A percentile compares a stretch with the other conserved stretches of the same genome.
Evolutionary conservation across 2,888 invertebrate species (phyloP).

Genomic region (Andrena minutula): DNA sequence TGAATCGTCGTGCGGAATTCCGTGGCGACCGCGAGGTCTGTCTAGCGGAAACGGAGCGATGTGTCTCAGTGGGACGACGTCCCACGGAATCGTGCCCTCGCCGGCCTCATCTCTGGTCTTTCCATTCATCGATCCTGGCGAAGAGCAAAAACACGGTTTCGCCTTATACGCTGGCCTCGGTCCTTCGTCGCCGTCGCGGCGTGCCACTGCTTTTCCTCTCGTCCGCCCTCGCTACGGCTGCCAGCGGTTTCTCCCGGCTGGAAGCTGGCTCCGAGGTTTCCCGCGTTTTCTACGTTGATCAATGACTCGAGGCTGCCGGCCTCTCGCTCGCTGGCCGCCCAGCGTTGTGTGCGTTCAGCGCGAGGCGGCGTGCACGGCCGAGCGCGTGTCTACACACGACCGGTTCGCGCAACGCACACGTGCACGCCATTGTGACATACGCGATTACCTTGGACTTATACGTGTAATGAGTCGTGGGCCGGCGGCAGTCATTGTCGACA

Average conservation of each 20-base stretch:
- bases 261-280: slow-evolving; percentile 63
- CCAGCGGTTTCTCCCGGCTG: slow-evolving; percentile 14
- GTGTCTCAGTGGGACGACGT: slow-evolving; percentile 76
- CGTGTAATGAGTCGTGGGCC: slow-evolving; percentile 61
- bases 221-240: background rate
- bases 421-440: slow-evolving; percentile 80
- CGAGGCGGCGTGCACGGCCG: slow-evolving; percentile 15
- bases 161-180: slow-evolving; percentile 67
- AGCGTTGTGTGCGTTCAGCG: slow-evolving; percentile 15
- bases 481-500: slow-evolving; percentile 63
- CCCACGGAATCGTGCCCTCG: slow-evolving; percentile 61
- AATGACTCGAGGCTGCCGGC: slow-evolving; percentile 74
- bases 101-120: slow-evolving; percentile 21
- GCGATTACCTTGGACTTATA: slow-evolving; percentile 83
- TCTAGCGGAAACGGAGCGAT: slow-evolving; percentile 53
- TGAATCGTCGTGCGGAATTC: slow-evolving; percentile 46
- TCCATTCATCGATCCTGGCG: slow-evolving; percentile 76
- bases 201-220: slow-evolving; percentile 2
- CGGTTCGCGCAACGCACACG: slow-evolving; percentile 48
- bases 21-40: slow-evolving; percentile 25
- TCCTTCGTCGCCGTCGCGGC: slow-evolving; percentile 29
- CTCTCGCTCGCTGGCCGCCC: slow-evolving; percentile 33
- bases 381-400: slow-evolving; percentile 26
- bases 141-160: slow-evolving; percentile 73
- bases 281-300: slow-evolving; percentile 76